Base-by-base conservation (phyloP, 2,113 vertebrate genomes). In the Electrona antarctica region DNA sequence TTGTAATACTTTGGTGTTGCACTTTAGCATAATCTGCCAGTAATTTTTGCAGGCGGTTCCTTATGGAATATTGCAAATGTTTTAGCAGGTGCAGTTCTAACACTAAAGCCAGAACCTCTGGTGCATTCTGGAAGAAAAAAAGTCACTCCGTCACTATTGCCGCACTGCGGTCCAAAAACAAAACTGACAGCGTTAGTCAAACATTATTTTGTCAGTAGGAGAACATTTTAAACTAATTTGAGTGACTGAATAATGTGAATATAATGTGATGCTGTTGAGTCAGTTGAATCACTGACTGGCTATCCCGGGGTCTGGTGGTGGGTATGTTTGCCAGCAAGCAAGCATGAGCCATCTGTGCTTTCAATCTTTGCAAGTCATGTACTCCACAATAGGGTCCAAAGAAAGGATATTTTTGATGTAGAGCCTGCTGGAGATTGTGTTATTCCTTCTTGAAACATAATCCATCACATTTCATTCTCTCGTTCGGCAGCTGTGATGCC, bases 1-100 rank as follows among this genome's bases (percentile, higher is more conserved):
- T 74, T 72, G 71, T 77, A 85, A 88, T 76, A 60, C 81, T 75
- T 79, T 77, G 76, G 87, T 72, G 88, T 86, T 63, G 77, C 54
- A 73, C 81, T 78, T 56, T 11, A 74, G 60, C 74, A 50, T 64
- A 63, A 60, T 75, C 80, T 83, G 80, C 74, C 76, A 6, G 33
- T 41, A 4, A 71, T 85, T 83, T 87, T 82, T 68, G 73, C 70
- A 72, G 56, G 77, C 76, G 63, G 57, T 76, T 74, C 77, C 33
- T 69, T 6, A 41, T 41, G 67, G 28, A 54, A 15, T 3, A 41
- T 41, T 75, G 77, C 79, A 41, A 81, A 84, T 82, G 67, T 71
- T 90, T 80, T 74, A 80, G 87, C 84, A 88, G 90, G 87, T 67
- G 77, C 33, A 6, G 33, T 41, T 79, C 52, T 74, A 63, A 74